Percentiles rank a stretch among this genome's conserved stretches.
These are phyloP conservation scores for Melanotaenia parkinsoni DNA, from an alignment of 2,797 vertebrate species.

Conservation along the genomic window DNA sequence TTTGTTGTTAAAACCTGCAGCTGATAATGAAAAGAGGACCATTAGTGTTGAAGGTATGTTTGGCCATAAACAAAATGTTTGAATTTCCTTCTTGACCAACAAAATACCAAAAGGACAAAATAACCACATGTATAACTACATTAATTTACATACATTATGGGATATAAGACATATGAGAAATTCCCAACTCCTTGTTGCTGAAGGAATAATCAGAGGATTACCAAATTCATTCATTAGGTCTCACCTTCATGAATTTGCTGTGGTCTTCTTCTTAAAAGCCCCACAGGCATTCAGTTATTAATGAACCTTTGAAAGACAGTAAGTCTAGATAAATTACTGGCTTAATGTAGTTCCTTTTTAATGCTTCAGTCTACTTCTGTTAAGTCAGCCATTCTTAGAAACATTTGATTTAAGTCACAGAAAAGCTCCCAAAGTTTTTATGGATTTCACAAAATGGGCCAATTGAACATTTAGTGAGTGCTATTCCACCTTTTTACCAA, in stretches of 20 bases:
- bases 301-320: constrained; percentile 23
- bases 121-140: too few relatives aligned
- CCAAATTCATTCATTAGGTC: too few relatives aligned
- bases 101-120: too few relatives aligned
- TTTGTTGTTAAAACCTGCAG: too few relatives aligned
- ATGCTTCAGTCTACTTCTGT: constrained; percentile 33
- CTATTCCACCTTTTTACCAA: constrained; percentile 17
- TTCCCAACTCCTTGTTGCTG: too few relatives aligned
- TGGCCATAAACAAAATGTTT: too few relatives aligned
- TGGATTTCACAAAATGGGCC: constrained; percentile 23
- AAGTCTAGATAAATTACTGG: constrained; percentile 20
- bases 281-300: neutral
- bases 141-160: too few relatives aligned
- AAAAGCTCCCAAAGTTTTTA: constrained; percentile 28
- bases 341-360: constrained; percentile 32
- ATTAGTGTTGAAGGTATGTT: too few relatives aligned
- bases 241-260: neutral
- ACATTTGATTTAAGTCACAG: constrained; percentile 39
- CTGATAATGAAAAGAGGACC: too few relatives aligned
- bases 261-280: neutral
- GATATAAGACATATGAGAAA: too few relatives aligned
- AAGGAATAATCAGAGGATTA: too few relatives aligned
- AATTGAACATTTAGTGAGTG: constrained; percentile 19
- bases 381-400: constrained; percentile 41
- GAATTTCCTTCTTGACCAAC: too few relatives aligned